Conservation (phyloP, 2,797 vertebrate species). For the Anguilla megastoma region DNA sequence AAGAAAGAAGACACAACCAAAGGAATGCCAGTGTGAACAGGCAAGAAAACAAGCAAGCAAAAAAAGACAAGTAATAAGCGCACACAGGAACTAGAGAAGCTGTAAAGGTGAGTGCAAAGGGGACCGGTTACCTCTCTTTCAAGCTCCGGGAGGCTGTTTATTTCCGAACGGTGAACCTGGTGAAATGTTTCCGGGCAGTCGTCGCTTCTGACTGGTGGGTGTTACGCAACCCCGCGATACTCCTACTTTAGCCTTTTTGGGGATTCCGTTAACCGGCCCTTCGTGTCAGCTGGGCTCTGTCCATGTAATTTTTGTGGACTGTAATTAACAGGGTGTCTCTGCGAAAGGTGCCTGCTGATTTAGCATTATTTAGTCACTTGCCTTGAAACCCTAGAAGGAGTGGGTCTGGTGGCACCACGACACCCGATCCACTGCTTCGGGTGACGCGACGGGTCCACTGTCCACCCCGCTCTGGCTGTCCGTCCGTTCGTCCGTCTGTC, state of each 20-base stretch:
- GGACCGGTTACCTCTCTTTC: not conserved
- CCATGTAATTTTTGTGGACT: not conserved
- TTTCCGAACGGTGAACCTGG: not conserved
- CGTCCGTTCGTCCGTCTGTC: not conserved
- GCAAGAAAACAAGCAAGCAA: not conserved
- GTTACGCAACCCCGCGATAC: not conserved
- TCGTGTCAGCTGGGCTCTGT: not conserved
- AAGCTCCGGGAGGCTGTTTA: not conserved
- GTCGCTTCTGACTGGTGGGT: not conserved
- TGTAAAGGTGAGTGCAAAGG: slow-evolving; percentile 1
- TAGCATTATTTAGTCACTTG: slow-evolving; percentile 5
- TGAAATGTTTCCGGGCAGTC: not conserved
- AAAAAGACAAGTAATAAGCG: not conserved
- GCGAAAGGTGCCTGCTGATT: not conserved
- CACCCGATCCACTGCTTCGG: not conserved
- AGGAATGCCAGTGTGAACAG: slow-evolving; percentile 6
- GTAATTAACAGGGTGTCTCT: slow-evolving; percentile 10
- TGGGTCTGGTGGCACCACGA: not conserved
- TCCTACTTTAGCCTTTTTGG: not conserved
- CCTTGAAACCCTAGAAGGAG: not conserved
- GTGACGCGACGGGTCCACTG: not conserved
- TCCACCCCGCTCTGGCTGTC: not conserved
- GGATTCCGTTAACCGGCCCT: not conserved
- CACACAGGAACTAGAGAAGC: not conserved
- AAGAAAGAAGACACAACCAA: not conserved